Conservation (phyloP, 2,797 vertebrate species). For the Cyclopterus lumpus region DNA sequence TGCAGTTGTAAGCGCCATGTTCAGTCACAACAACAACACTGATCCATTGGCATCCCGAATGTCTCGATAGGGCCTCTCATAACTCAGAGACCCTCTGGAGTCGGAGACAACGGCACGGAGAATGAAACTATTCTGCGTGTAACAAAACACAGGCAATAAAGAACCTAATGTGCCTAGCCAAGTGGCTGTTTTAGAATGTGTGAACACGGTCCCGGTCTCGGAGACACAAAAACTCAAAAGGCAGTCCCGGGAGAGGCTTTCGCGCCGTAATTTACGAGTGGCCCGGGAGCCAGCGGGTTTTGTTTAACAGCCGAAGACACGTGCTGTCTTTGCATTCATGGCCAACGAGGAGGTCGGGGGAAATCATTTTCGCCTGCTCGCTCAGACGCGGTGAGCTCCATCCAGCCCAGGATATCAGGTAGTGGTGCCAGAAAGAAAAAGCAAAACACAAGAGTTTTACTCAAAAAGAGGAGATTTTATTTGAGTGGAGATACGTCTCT, state of each 20-base stretch:
- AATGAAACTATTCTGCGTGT: slow-evolving; percentile 4
- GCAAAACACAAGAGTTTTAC: slow-evolving; percentile 38
- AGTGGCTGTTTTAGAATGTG: slow-evolving; percentile 40
- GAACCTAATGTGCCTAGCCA: slow-evolving; percentile 26
- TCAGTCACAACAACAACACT: not conserved
- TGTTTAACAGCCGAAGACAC: slow-evolving; percentile 67
- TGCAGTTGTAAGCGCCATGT: not conserved
- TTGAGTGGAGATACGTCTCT: slow-evolving; percentile 21
- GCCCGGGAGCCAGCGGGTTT: slow-evolving; percentile 61
- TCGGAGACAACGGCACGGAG: not conserved
- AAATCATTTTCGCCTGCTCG: slow-evolving; percentile 63
- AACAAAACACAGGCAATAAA: slow-evolving; percentile 28
- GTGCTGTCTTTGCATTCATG: slow-evolving; percentile 57
- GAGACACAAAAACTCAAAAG: slow-evolving; percentile 42
- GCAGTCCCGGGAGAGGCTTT: slow-evolving; percentile 54
- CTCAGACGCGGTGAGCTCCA: slow-evolving; percentile 31
- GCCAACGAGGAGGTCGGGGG: slow-evolving; percentile 60
- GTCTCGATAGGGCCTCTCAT: no score
- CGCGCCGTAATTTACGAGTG: slow-evolving; percentile 64
- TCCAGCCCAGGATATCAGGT: slow-evolving; percentile 39
- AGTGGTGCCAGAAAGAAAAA: slow-evolving; percentile 15
- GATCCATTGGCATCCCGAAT: not conserved
- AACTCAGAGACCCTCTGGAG: not conserved
- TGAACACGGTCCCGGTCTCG: slow-evolving; percentile 32
- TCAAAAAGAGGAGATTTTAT: slow-evolving; percentile 39